Base-by-base conservation (phyloP, 2,113 vertebrate genomes). In the Pedetes capensis region DNA sequence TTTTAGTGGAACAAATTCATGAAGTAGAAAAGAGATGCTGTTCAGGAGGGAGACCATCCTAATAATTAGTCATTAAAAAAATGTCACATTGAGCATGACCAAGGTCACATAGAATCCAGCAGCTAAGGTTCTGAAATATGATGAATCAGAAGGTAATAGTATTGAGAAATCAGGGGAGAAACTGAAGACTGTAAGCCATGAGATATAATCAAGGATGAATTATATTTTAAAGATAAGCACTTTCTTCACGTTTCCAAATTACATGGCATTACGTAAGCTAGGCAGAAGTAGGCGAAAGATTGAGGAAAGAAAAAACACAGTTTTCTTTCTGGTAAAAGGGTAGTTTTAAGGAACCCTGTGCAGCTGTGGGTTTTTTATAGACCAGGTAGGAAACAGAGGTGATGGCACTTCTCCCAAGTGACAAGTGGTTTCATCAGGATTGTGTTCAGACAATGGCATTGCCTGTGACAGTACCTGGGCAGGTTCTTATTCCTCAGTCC, bases 21-120 rank as follows among this genome's bases (percentile, higher is more conserved):
- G 16, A 96, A 71, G 16, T 79, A 55, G 83, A 51, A 90, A 88
- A 88, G 72, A 85, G n/a, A 90, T 59, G 14, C 47, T 78, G 37
- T 14, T 71, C 83, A 14, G 61, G 12, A 92, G 37, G 49, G 63
- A 87, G 49, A n/a, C 25, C 47, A 11, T 81, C 55, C 78, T 83
- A 61, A 91, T 81, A 84, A 94, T 92, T 80, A 95, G 42, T 34
- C 66, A 69, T 20, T 12, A 78, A 53, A 88, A n/a, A 94, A 93
- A 84, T 3, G 6, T 86, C 75, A 89, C 37, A 68, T 7, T 72
- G 80, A 39, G 23, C 55, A 34, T 63, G 71, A 53, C 47, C 53
- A 55, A 79, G 9, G 34, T 80, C 11, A 89, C 12, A n/a, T 0
- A 20, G 5, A 79, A 39, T 39, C 39, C 44, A 18, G 6, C 4